Evolutionary conservation across 2,888 invertebrate genomes (phyloP).

Genomic region (Aricia artaxerxes): DNA sequence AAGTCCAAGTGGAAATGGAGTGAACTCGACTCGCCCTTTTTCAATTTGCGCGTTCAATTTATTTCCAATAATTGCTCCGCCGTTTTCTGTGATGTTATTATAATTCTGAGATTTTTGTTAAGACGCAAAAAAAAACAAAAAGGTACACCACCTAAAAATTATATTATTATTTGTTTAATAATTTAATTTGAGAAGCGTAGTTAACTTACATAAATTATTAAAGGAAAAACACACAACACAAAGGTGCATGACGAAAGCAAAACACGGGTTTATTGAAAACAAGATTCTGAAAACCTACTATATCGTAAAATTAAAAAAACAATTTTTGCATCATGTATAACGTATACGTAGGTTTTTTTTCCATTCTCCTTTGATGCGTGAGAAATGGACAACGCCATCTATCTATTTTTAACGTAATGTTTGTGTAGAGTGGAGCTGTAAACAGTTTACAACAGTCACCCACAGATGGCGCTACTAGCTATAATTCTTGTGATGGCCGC

Average conservation of each 20-base stretch:
- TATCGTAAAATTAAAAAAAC: no score
- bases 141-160: no score
- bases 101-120: not conserved
- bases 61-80: slow-evolving; percentile 12
- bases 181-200: no score
- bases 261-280: not conserved
- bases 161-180: no score
- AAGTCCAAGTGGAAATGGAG: slow-evolving; percentile 48
- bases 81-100: slow-evolving; percentile 15
- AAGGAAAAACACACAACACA: not conserved
- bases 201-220: no score
- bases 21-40: slow-evolving; percentile 30
- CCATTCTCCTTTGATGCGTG: not conserved
- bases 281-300: not conserved
- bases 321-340: no score
- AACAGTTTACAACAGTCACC: not conserved
- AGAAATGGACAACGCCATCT: not conserved
- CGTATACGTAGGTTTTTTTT: no score
- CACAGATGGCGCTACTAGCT: not conserved
- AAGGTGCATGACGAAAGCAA: not conserved
- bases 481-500: not conserved
- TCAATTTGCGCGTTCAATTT: slow-evolving; percentile 25
- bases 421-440: not conserved
- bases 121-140: not conserved
- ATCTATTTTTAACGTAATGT: not conserved